Evolutionary conservation across 1,140 invertebrate genomes (phyloP).

Genomic region (Araneus ventricosus): DNA sequence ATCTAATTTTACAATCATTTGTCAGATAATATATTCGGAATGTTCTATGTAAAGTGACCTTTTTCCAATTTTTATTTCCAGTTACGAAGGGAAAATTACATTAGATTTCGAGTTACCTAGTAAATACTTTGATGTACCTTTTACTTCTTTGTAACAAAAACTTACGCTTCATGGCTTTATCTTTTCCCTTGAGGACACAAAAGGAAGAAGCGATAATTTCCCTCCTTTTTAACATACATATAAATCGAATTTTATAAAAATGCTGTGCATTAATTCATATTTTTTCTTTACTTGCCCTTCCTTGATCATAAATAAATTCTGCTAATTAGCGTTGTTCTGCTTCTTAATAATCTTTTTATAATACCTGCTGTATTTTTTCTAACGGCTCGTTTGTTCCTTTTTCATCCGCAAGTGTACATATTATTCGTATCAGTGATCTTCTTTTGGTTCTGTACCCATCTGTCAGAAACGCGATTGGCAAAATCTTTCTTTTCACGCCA

Average conservation of each 20-base stretch:
- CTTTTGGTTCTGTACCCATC: slow-evolving; percentile 5
- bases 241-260: neutral
- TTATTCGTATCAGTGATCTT: slow-evolving; percentile 13
- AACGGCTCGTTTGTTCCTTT: neutral
- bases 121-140: too few relatives aligned
- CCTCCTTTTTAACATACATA: neutral
- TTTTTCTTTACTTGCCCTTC: neutral
- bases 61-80: too few relatives aligned
- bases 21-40: too few relatives aligned
- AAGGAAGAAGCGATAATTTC: neutral
- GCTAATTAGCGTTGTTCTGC: neutral
- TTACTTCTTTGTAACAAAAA: too few relatives aligned
- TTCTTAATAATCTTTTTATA: neutral
- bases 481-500: neutral
- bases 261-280: neutral
- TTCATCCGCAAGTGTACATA: neutral
- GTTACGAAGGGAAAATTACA: too few relatives aligned
- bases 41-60: too few relatives aligned
- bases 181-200: too few relatives aligned
- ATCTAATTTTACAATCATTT: too few relatives aligned
- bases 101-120: too few relatives aligned
- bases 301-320: neutral
- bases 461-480: neutral
- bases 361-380: neutral
- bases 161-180: too few relatives aligned